Base-by-base conservation (phyloP, 2,797 vertebrate species). In the Anabas testudineus region DNA sequence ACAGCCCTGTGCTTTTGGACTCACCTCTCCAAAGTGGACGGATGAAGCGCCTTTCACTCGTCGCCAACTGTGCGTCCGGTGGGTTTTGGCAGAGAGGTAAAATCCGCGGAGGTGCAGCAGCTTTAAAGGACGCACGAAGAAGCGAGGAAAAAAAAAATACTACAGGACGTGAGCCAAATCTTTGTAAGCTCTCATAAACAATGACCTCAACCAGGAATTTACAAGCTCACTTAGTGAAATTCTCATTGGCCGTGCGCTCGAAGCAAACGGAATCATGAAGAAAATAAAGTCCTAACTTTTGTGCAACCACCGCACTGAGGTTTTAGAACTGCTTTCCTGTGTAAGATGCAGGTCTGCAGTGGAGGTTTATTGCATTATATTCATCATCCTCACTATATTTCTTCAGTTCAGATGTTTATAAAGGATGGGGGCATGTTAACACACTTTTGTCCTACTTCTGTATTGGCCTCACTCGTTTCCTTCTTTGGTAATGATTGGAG, bases 181-280 rank as follows among this genome's bases (percentile, higher is more conserved):
- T 82, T 79, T 79, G 54, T 66, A 70, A 73, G 74, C 74, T 69
- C 79, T 81, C 77, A 88, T 85, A 92, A 94, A 93, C 93, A 93
- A 92, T 93, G 91, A 94, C 89, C 85, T 94, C 92, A 94, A 42
- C 76, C 71, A 90, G 92, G 92, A 94, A 94, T 94, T 91, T 81
- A 83, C 64, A 81, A 87, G 80, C 59, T 78, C 67, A 67, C 54
- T 60, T 14, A 22, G 61, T 47, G 28, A 80, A 74, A 8, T 76
- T 81, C 74, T 77, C 59, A 80, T 47, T 80, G 80, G 69, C 54
- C 9, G 55, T 32, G 21, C 22, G 39, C 37, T 45, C 15, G 21
- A 41, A 49, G 59, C 51, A 52, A 73, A 73, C 7, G 16, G 22
- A 51, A 71, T 51, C 45, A 16, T 5, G 26, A 55, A 19, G 45